A percentile compares a stretch with the other conserved stretches of the same genome.
phyloP scores from a whole-genome alignment of 2,113 vertebrate genomes.

The Protobothrops mucrosquamatus region DNA sequence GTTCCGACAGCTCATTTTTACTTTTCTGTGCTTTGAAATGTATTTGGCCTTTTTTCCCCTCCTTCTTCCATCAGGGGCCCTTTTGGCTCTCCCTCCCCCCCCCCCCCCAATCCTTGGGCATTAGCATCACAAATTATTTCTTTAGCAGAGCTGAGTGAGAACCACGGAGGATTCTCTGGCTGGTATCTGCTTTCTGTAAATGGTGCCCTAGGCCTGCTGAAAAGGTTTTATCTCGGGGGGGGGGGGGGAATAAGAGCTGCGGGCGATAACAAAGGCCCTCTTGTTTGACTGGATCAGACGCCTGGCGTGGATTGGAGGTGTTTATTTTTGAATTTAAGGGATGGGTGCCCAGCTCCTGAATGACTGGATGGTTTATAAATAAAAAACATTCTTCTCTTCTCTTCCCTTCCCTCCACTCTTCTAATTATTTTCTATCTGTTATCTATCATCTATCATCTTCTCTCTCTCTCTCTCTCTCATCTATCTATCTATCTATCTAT shows the following conservation, averaged over 20 bases:
- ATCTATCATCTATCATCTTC: no score
- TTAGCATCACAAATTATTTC: not conserved
- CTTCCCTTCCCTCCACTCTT: not conserved
- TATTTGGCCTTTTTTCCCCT: not conserved
- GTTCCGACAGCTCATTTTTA: slow-evolving; percentile 38
- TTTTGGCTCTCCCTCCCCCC: fast-evolving
- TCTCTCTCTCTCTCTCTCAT: no score
- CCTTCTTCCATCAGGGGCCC: not conserved
- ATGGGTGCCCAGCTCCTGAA: not conserved
- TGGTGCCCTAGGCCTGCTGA: not conserved
- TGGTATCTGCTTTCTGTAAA: not conserved
- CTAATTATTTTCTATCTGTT: no score
- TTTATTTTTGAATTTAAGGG: not conserved
- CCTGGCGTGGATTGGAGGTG: not conserved
- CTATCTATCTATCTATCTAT: no score
- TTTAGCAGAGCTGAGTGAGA: not conserved
- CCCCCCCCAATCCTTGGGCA: fast-evolving
- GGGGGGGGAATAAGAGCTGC: not conserved
- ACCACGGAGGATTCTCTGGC: not conserved
- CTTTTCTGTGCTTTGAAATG: slow-evolving; percentile 37
- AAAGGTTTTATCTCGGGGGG: slow-evolving; percentile 15
- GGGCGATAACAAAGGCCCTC: slow-evolving; percentile 12
- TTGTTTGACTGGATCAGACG: not conserved
- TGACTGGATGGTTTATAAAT: not conserved
- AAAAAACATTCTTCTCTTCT: not conserved